Percentiles rank a stretch among this genome's conserved stretches.
Conservation (phyloP, 2,113 vertebrate species). For the Geococcyx californianus region DNA sequence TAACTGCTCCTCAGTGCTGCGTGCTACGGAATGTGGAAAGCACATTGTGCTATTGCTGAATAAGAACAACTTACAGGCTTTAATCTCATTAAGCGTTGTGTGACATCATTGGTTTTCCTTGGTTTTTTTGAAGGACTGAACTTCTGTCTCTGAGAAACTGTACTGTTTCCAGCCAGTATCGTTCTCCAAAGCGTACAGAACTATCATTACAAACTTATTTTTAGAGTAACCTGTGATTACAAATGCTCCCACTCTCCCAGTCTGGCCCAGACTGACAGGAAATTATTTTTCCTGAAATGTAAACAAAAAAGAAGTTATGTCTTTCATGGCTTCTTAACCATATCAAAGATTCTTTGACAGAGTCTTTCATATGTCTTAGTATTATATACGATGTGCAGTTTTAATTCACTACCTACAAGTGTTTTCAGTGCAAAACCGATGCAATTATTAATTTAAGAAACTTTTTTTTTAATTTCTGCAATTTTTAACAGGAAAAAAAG, state of each 20-base stretch:
- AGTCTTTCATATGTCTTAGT: not conserved
- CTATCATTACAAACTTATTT: constrained; percentile 9
- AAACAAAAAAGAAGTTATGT: not conserved
- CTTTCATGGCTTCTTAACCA: not conserved
- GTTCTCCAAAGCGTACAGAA: not conserved
- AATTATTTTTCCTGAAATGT: constrained; percentile 15
- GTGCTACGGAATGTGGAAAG: not conserved
- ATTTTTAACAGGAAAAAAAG: not conserved
- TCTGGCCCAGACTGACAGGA: constrained; percentile 3
- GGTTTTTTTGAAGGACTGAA: not conserved
- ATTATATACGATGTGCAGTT: not conserved
- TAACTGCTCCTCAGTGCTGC: not conserved
- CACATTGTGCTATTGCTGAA: rapidly evolving
- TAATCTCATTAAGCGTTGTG: not conserved
- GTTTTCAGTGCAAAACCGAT: not conserved
- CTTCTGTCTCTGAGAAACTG: not conserved
- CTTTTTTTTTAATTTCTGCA: not conserved
- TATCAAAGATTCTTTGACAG: not conserved
- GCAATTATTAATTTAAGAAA: not conserved
- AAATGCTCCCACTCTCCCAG: not conserved
- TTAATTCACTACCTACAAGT: not conserved
- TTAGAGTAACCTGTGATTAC: constrained; percentile 42
- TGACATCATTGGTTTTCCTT: not conserved
- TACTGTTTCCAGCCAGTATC: not conserved
- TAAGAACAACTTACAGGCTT: not conserved